Conservation (phyloP, 2,113 vertebrate species). For the Setophaga coronata region DNA sequence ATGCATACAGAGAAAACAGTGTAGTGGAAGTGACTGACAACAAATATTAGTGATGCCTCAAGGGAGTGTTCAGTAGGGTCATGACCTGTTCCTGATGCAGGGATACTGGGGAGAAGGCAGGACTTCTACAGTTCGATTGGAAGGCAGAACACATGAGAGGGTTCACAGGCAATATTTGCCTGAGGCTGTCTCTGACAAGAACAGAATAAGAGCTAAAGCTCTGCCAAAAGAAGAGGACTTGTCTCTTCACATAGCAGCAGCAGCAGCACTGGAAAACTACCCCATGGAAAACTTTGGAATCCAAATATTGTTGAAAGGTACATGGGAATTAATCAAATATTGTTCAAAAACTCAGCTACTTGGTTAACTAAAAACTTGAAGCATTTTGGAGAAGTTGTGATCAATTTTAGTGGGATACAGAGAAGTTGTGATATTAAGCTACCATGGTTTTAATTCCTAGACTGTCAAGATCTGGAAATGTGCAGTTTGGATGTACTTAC, state of each 20-base stretch:
- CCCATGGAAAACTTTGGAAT: background rate
- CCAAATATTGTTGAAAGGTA: background rate
- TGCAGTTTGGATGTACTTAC: background rate
- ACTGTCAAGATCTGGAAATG: background rate
- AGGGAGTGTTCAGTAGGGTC: background rate
- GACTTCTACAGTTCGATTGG: background rate
- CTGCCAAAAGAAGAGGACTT: background rate
- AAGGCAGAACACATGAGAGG: background rate
- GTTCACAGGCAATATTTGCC: background rate
- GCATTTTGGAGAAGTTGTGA: background rate
- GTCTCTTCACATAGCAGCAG: background rate
- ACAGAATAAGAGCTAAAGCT: background rate
- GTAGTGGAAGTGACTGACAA: background rate
- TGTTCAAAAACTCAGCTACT: background rate
- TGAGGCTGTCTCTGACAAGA: background rate
- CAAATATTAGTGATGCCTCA: background rate
- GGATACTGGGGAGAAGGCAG: background rate
- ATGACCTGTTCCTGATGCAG: background rate
- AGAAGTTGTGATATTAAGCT: background rate
- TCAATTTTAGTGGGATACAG: background rate
- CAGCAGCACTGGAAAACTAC: background rate
- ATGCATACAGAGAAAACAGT: background rate
- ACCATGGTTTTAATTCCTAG: background rate
- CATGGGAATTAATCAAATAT: background rate
- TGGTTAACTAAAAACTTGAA: background rate